These are phyloP conservation scores for Nemotelus nigrinus DNA, from an alignment of 2,888 invertebrate genomes.

Conservation along the genomic window DNA sequence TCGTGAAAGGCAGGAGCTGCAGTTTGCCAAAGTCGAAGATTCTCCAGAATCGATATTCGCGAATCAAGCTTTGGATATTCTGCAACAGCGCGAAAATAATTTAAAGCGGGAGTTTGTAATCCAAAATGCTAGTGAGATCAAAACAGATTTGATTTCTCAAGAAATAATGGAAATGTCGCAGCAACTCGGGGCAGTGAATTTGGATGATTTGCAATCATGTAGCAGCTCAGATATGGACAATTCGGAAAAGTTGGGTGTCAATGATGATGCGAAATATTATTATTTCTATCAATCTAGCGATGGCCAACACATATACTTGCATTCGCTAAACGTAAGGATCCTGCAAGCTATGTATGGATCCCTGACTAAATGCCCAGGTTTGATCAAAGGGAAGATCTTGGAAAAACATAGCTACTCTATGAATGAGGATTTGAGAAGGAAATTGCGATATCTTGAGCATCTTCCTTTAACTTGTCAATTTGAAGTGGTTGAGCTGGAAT, in stretches of 20 bases:
- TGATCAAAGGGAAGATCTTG: constrained; percentile 80
- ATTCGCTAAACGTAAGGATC: constrained; percentile 90
- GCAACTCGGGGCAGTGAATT: not conserved
- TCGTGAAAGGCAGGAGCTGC: constrained; percentile 76
- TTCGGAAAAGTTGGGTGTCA: no score
- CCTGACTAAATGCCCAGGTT: constrained; percentile 79
- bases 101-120: constrained; percentile 47
- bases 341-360: constrained; percentile 86
- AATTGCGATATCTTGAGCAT: constrained; percentile 82
- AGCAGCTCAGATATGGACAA: not conserved
- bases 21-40: constrained; percentile 74
- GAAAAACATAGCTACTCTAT: constrained; percentile 89
- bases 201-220: constrained; percentile 4
- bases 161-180: not conserved
- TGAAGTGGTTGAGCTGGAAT: constrained; percentile 87
- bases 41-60: constrained; percentile 87
- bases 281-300: constrained; percentile 76
- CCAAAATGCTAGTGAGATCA: not conserved
- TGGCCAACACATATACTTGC: constrained; percentile 92
- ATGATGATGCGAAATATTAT: constrained; percentile 59
- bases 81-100: constrained; percentile 63
- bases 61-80: constrained; percentile 80
- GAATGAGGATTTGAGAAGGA: constrained; percentile 80
- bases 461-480: constrained; percentile 91
- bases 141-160: not conserved